Evolutionary conservation across 2,113 vertebrate species (phyloP).

Genomic region (Castor canadensis): DNA sequence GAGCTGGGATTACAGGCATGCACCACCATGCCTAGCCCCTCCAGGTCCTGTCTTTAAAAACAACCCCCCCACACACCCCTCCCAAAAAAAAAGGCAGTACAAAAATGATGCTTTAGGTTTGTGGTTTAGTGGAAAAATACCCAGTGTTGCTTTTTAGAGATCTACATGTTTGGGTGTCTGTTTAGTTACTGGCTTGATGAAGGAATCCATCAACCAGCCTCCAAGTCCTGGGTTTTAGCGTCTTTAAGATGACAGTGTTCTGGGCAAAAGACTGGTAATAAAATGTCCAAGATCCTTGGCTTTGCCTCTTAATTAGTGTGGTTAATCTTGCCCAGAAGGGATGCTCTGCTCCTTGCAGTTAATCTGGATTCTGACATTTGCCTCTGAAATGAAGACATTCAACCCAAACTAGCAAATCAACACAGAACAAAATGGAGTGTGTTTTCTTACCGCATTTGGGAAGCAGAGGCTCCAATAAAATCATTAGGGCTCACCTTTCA

Average conservation of each 20-base stretch:
- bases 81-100: too few species aligned
- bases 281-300: neutral
- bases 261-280: neutral
- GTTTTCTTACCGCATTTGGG: neutral
- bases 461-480: neutral
- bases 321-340: neutral
- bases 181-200: neutral
- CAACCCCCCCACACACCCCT: too few species aligned
- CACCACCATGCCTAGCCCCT: too few species aligned
- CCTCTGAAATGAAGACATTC: neutral
- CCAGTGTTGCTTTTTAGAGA: neutral
- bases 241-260: neutral
- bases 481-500: neutral
- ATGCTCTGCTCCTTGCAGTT: neutral
- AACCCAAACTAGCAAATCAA: neutral
- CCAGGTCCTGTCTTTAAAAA: too few species aligned
- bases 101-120: conserved; percentile 1
- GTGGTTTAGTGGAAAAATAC: neutral
- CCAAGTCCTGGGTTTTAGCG: neutral
- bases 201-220: neutral
- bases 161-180: neutral
- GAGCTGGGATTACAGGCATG: too few species aligned
- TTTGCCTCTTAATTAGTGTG: neutral
- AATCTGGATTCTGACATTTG: neutral
- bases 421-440: neutral